Evolutionary conservation across 2,113 vertebrate genomes (phyloP), one percentile per base, ranked within the genome.

Genomic region (Colaptes auratus): DNA sequence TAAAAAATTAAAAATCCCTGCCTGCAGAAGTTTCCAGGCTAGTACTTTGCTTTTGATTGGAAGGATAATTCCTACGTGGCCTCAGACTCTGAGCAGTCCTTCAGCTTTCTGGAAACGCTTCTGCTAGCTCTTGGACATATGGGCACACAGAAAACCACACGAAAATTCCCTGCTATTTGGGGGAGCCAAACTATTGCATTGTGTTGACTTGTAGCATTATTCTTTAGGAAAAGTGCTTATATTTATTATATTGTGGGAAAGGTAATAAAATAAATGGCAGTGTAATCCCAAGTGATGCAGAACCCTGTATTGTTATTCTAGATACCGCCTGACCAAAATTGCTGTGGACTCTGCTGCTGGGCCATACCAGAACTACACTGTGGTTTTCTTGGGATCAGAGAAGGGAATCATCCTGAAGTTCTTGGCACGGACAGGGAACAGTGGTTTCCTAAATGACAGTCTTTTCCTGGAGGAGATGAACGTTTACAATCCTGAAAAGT

Each of bases 361-460:
- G 3, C 99, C 99, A 0, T 94, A 99, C 95, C 98, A 97, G 90
- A 99, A 99, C 96, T 98, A 99, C 93, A 99, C 99, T 0, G 98
- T 99, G 70, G 99, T 99, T 96, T 99, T 99, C 97, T 97, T 99
- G 97, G 99, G 99, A 75, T 99, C 99, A 3, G 99, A 99, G 96
- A 99, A 98, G 90, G 99, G 99, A 93, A 99, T 99, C 96, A 98
- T 99, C 95, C 97, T 99, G 94, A 99, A 99, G 97, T 99, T 99
- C 95, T 97, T 99, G 98, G 99, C 99, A 95, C 98, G 98, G 93
- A 98, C 98, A 96, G 98, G 98, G 97, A 98, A 97, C 97, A 98
- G 97, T 30, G 99, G 99, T 95, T 98, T 99, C 95, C 98, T 99
- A 88, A 99, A 99, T 81, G 99, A 99, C 93, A 99, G 99, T 97